Evolutionary conservation across 1,140 invertebrate genomes (phyloP).

Genomic region (Cotesia chilonis): DNA sequence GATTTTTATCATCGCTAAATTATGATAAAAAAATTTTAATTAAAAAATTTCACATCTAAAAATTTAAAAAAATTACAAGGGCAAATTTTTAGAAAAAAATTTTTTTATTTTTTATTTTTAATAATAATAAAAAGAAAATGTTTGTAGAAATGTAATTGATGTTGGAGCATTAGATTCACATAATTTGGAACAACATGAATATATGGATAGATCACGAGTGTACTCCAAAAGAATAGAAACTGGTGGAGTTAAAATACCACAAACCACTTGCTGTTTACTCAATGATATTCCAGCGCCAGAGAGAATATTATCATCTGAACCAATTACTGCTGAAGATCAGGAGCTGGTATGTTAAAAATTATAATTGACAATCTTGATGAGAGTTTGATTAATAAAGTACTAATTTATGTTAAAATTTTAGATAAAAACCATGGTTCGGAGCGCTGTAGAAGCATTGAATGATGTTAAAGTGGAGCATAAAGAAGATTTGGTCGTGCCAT

Average conservation of each 20-base stretch:
- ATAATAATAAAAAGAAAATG: too few species aligned
- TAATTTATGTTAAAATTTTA: slow-evolving; percentile 51
- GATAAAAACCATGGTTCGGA: slow-evolving; percentile 73
- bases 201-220: slow-evolving; percentile 76
- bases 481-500: slow-evolving; percentile 83
- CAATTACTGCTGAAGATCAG: slow-evolving; percentile 66
- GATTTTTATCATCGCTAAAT: slow-evolving; percentile 76
- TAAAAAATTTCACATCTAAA: slow-evolving; percentile 30
- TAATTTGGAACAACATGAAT: slow-evolving; percentile 82
- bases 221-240: slow-evolving; percentile 73
- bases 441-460: slow-evolving; percentile 73
- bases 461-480: slow-evolving; percentile 82
- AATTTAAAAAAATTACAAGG: too few species aligned
- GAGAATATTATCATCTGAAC: slow-evolving; percentile 65
- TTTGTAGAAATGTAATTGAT: slow-evolving; percentile 80
- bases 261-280: slow-evolving; percentile 62
- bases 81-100: too few species aligned
- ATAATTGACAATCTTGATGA: background rate
- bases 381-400: too few species aligned
- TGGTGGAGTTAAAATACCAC: slow-evolving; percentile 60
- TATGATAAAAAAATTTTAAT: background rate
- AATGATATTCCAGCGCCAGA: slow-evolving; percentile 72
- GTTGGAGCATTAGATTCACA: slow-evolving; percentile 82
- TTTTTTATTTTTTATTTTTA: too few species aligned
- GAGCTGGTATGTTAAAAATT: slow-evolving; percentile 64